Conservation (phyloP, 2,797 vertebrate genomes). For the Galagoides demidoff region DNA sequence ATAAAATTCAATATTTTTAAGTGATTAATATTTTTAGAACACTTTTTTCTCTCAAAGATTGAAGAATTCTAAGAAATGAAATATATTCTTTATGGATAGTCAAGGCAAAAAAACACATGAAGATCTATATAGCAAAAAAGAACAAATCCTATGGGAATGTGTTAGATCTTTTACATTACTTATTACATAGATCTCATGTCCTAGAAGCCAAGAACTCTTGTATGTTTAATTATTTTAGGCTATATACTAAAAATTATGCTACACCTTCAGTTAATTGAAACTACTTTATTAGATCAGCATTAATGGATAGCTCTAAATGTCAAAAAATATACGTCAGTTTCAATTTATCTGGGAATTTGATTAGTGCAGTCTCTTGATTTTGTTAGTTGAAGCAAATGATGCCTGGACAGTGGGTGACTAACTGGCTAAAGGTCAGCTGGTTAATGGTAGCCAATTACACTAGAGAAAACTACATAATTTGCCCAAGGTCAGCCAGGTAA, state of each 20-base stretch:
- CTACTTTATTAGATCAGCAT: constrained; percentile 38
- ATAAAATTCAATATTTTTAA: constrained; percentile 63
- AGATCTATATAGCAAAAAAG: constrained; percentile 17
- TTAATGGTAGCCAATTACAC: constrained; percentile 50
- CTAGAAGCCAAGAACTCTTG: constrained; percentile 9
- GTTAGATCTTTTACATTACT: constrained; percentile 37
- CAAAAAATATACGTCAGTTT: constrained; percentile 40
- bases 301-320: constrained; percentile 59
- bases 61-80: constrained; percentile 54
- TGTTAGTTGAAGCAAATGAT: constrained; percentile 60
- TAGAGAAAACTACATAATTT: constrained; percentile 45
- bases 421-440: constrained; percentile 67
- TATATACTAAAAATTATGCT: constrained; percentile 2
- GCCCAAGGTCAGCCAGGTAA: neutral
- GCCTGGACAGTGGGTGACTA: constrained; percentile 2
- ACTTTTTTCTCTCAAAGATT: constrained; percentile 39
- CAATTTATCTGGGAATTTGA: constrained; percentile 20
- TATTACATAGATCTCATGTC: neutral
- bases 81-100: constrained; percentile 29
- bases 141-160: constrained; percentile 1
- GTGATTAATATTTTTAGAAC: constrained; percentile 62
- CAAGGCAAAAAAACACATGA: constrained; percentile 57
- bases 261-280: constrained; percentile 22
- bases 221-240: constrained; percentile 28
- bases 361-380: constrained; percentile 30